These are phyloP conservation scores for Drosophila nr. perissopoda DNA, from an alignment of 2,888 invertebrate species.

Conservation along the genomic window DNA sequence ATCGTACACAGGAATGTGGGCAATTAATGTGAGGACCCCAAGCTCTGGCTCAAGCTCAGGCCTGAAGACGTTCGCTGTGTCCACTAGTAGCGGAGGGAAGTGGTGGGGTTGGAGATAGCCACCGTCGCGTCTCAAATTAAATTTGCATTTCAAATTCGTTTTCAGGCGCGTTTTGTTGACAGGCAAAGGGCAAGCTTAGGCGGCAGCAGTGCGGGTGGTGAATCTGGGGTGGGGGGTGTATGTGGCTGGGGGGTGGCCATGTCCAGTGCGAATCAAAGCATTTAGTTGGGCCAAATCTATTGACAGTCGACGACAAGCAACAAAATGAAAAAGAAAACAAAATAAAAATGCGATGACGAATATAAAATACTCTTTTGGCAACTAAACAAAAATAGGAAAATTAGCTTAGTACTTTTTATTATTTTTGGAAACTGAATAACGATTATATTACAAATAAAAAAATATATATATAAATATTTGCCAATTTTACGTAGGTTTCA, in stretches of 20 bases:
- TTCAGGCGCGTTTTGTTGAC: conserved; percentile 70
- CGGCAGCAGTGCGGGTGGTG: not conserved
- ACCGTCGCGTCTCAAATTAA: conserved; percentile 78
- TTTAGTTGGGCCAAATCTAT: conserved; percentile 74
- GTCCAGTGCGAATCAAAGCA: conserved; percentile 71
- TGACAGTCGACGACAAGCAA: conserved; percentile 51
- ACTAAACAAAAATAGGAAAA: fast-evolving
- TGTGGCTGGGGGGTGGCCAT: not conserved
- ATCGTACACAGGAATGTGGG: conserved; percentile 52
- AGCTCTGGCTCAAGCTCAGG: not conserved
- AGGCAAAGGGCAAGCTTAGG: conserved; percentile 36
- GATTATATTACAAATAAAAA: not conserved
- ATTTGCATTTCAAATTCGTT: conserved; percentile 81
- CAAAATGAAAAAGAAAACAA: conserved; percentile 10
- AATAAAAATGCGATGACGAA: not conserved
- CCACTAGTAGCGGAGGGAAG: not conserved
- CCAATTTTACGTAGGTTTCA: not conserved
- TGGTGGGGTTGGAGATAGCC: conserved; percentile 7
- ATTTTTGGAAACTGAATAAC: not conserved
- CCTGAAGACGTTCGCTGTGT: not conserved
- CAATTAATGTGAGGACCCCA: conserved; percentile 65
- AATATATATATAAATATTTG: not conserved
- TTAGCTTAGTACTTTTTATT: not conserved
- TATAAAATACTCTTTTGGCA: not conserved
- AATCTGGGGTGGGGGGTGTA: not conserved